Percentiles rank a stretch among this genome's conserved stretches.
Evolutionary conservation across 2,113 vertebrate species (phyloP).

Genomic region (Reinhardtius hippoglossoides): DNA sequence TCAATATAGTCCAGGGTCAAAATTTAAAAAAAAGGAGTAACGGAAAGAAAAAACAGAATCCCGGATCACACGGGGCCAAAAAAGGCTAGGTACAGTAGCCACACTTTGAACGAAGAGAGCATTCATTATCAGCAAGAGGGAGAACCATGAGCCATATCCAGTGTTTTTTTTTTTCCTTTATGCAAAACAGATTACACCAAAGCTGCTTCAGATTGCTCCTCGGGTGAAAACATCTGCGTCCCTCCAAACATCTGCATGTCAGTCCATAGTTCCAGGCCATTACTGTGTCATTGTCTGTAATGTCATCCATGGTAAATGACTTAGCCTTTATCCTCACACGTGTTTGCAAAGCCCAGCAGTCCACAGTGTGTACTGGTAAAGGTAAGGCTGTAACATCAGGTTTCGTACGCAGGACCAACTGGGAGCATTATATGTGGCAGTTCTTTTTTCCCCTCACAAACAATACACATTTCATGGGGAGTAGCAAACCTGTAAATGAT

Average conservation of each 20-base stretch:
- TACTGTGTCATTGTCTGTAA: constrained; percentile 66
- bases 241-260: constrained; percentile 66
- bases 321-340: constrained; percentile 62
- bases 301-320: constrained; percentile 74
- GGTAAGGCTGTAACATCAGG: constrained; percentile 59
- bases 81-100: constrained; percentile 77
- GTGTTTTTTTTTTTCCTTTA: constrained; percentile 59
- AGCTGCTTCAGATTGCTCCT: constrained; percentile 76
- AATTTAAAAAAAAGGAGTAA: constrained; percentile 58
- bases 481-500: constrained; percentile 57
- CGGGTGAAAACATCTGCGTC: constrained; percentile 79
- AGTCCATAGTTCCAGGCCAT: constrained; percentile 71
- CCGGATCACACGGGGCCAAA: constrained; percentile 59
- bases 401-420: constrained; percentile 55
- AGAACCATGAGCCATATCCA: constrained; percentile 71
- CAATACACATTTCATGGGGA: constrained; percentile 43
- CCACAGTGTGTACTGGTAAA: constrained; percentile 67
- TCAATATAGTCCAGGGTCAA: constrained; percentile 78
- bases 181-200: constrained; percentile 80
- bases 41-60: constrained; percentile 57
- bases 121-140: constrained; percentile 79
- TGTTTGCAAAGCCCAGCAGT: constrained; percentile 67
- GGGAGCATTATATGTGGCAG: constrained; percentile 36
- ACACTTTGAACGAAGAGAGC: constrained; percentile 80
- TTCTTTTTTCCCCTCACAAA: constrained; percentile 46